A percentile compares a stretch with the other conserved stretches of the same genome.
These are phyloP conservation scores for Lissonota sp. DNA, from an alignment of 2,888 invertebrate genomes.

Conservation along the genomic window DNA sequence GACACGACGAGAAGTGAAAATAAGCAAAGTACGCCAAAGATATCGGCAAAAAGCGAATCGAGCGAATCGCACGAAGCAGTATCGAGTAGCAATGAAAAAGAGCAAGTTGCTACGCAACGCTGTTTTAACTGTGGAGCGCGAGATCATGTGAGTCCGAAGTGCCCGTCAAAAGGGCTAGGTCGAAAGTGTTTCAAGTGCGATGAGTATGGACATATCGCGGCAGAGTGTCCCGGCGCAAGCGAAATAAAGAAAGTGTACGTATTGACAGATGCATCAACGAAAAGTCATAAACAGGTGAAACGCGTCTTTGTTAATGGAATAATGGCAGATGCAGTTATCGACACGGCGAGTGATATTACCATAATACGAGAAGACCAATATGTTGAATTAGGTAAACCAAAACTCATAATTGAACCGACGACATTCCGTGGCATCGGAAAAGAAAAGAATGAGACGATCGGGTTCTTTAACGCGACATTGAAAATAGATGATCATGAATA, in stretches of 20 bases:
- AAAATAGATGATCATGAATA: background rate
- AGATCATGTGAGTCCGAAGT: slow-evolving; percentile 21
- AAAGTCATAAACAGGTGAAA: slow-evolving; percentile 17
- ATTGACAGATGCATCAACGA: slow-evolving; percentile 5
- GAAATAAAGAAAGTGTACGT: slow-evolving; percentile 28
- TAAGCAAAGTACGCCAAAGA: too few species aligned
- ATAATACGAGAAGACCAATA: slow-evolving; percentile 27
- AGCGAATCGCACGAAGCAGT: slow-evolving; percentile 13
- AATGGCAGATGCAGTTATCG: slow-evolving; percentile 21
- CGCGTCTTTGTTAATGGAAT: slow-evolving; percentile 15
- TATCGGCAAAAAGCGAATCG: slow-evolving; percentile 8
- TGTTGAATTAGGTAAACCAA: slow-evolving; percentile 3
- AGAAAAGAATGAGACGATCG: background rate
- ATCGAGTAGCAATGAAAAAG: slow-evolving; percentile 6
- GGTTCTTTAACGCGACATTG: slow-evolving; percentile 1
- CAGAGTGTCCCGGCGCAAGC: slow-evolving; percentile 9
- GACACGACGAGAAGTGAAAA: slow-evolving; percentile 22
- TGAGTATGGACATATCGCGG: slow-evolving; percentile 26
- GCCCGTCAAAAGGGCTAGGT: slow-evolving; percentile 25
- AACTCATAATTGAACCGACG: background rate
- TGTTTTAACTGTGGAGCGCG: slow-evolving; percentile 30
- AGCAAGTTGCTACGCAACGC: slow-evolving; percentile 4
- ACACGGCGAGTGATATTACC: slow-evolving; percentile 33
- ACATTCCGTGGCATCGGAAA: slow-evolving; percentile 2
- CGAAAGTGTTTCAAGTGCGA: slow-evolving; percentile 38